These are phyloP conservation scores for Hypomecis punctinalis DNA, from an alignment of 2,888 invertebrate genomes.

Conservation along the genomic window DNA sequence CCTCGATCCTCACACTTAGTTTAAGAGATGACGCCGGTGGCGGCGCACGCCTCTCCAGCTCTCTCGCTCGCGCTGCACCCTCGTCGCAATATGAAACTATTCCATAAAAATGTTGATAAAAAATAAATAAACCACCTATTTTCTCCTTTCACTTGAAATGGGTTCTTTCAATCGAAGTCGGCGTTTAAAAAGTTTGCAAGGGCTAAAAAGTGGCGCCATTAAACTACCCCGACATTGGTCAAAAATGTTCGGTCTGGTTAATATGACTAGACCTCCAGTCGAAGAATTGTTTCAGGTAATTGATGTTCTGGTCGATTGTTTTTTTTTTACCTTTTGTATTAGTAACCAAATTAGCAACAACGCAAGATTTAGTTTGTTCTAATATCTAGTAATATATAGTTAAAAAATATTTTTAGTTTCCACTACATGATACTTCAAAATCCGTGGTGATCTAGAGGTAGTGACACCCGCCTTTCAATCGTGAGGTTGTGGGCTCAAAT, in stretches of 20 bases:
- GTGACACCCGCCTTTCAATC: no score
- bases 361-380: no score
- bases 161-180: constrained; percentile 56
- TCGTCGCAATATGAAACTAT: constrained; percentile 3
- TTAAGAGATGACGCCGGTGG: constrained; percentile 2
- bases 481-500: no score
- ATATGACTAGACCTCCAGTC: constrained; percentile 55
- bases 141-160: constrained; percentile 43
- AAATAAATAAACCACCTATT: not conserved
- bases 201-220: constrained; percentile 68
- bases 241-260: constrained; percentile 66
- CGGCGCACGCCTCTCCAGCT: constrained; percentile 9
- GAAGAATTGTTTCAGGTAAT: constrained; percentile 71
- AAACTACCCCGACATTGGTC: constrained; percentile 71
- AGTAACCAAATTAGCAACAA: not conserved
- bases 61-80: constrained; percentile 11
- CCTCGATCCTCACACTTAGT: constrained; percentile 12
- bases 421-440: constrained; percentile 1
- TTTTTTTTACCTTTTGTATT: not conserved
- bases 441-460: no score
- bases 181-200: constrained; percentile 60
- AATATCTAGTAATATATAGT: no score
- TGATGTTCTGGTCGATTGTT: not conserved
- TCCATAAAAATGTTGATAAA: constrained; percentile 8
- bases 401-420: not conserved